Base-by-base conservation (phyloP, 2,797 vertebrate genomes). In the Apogon hyalosoma region DNA sequence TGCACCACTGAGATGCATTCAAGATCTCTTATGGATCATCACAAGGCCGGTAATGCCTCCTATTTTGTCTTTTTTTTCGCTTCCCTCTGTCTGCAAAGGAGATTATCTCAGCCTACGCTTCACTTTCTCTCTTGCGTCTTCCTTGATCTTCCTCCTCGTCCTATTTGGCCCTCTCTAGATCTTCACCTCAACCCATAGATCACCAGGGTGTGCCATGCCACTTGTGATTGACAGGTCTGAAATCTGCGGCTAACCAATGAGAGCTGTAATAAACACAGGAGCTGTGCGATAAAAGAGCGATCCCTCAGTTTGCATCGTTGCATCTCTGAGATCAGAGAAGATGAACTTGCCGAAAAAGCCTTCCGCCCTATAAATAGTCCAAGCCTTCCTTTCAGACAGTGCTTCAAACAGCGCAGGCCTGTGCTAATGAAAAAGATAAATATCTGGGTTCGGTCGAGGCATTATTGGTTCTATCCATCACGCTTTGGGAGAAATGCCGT, bases 381-480 rank as follows among this genome's bases (percentile, higher is more conserved):
- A 45, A 66, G 68, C 40, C 54, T 40, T 59, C 72, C 50, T 63
- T 65, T 70, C 79, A 64, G 72, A 79, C 50, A 38, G 58, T 2
- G 41, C 80, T 91, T 92, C 86, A 90, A 93, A 90, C 77, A 60
- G 46, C 65, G 28, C 18, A 1, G 48, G 69, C 63, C 53, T 16
- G 43, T 43, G 53, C 64, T 76, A 84, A 83, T 83, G 73, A 91
- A 80, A 73, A 87, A 90, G 90, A 90, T 67, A 82, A 91, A 93
- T 90, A 85, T 70, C 69, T 63, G 43, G 72, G 77, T 59, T 74
- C 75, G 71, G 83, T 82, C 41, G 2, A 84, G 61, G 71, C 79
- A 65, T 80, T 87, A 87, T 80, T 72, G 77, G 84, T 87, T 77
- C 88, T 75, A 85, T 90, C 82, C 83, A 88, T 90, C 86, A 86